Base-by-base conservation (phyloP, 2,797 vertebrate genomes). In the Leuciscus waleckii region DNA sequence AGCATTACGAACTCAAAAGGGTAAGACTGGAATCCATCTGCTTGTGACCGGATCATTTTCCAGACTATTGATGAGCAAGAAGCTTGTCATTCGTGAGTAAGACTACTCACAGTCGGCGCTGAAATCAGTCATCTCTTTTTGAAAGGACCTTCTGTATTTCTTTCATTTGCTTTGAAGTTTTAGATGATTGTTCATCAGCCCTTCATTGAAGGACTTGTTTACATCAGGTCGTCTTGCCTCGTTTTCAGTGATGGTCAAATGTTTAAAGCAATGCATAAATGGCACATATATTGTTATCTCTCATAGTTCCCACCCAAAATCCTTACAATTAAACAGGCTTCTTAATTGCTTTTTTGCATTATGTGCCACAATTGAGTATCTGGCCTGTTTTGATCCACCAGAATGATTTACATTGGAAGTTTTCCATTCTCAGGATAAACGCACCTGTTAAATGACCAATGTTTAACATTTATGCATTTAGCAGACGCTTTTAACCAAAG, bases 21-120 rank as follows among this genome's bases (percentile, higher is more conserved):
- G 10, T 39, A 16, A 7, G 4, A 39, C 21, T 75, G 51, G 51
- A 56, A 56, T 58, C 74, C n/a, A 10, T 58, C 75, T 58, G 35
- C 51, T n/a, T 39, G 13, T 39, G 75, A 58, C 14, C 7, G 2
- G 51, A 58, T 39, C 7, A 1, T 77, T 77, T 58, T 41, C 75
- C 75, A 77, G 54, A 77, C 75, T 26, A 17, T 77, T 26, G 37
- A 61, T 61, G 75, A 54, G 65, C 43, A 67, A 69, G 65, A 68
- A 32, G 19, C n/a, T n/a, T 80, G 29, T 80, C 26, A 35, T 61
- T 39, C 14, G 56, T 78, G 75, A 78, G 75, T 41, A 58, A 58
- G 54, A 41, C 54, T 56, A 10, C 75, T 58, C 75, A n/a, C 51
- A 9, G 54, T 77, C 75, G 26, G 35, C 32, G 23, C 74, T 54